phyloP scores from a whole-genome alignment of 2,888 invertebrate species.

The Erebia ligea region DNA sequence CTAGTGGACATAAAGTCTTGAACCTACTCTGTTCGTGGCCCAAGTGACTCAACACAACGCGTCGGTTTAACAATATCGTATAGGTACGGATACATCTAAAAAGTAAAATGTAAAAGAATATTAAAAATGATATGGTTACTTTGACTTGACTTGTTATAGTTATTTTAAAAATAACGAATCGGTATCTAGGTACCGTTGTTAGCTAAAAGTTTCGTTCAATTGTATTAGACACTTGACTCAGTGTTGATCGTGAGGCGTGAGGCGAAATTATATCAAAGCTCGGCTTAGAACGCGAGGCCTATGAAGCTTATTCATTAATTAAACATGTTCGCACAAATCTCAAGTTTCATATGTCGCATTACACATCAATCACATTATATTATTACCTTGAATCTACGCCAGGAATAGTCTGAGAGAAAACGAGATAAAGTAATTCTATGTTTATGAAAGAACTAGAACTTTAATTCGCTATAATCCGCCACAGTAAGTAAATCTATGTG shows the following conservation, averaged over 20 bases:
- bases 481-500: no score
- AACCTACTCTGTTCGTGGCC: no score
- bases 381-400: neutral
- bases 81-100: no score
- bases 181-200: neutral
- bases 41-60: no score
- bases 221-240: neutral
- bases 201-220: neutral
- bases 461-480: no score
- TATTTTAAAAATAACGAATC: neutral
- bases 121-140: no score
- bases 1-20: no score
- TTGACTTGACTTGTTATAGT: no score
- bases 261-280: slow-evolving; percentile 32
- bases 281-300: slow-evolving; percentile 17
- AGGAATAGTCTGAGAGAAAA: neutral
- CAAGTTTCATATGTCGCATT: slow-evolving; percentile 32
- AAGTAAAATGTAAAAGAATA: no score
- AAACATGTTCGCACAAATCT: slow-evolving; percentile 34
- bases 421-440: no score
- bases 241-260: neutral
- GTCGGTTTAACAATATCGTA: no score
- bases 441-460: no score
- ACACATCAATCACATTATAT: slow-evolving; percentile 30
- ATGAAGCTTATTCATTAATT: slow-evolving; percentile 28